These are phyloP conservation scores for Podabrus alpinus DNA, from an alignment of 2,888 invertebrate genomes.

Conservation along the genomic window DNA sequence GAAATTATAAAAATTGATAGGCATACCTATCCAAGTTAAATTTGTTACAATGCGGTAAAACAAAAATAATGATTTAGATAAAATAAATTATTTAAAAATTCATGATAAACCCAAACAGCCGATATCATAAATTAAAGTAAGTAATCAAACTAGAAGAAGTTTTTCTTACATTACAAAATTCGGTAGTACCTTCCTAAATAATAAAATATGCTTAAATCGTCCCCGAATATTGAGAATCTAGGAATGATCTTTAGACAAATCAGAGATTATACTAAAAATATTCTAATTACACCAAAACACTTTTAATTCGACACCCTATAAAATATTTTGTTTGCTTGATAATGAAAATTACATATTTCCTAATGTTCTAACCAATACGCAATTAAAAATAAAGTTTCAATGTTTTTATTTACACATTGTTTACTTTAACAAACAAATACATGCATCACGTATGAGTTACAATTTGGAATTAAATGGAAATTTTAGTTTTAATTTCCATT, in stretches of 20 bases:
- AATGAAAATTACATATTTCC: not conserved
- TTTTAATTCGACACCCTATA: not conserved
- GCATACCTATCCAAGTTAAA: not conserved
- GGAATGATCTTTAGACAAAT: no score
- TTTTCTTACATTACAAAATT: no score
- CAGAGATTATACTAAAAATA: not conserved
- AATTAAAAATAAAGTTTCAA: not conserved
- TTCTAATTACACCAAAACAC: not conserved
- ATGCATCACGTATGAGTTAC: not conserved
- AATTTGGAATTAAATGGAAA: not conserved
- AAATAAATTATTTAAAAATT: not conserved
- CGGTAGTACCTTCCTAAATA: not conserved
- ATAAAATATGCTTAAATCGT: not conserved
- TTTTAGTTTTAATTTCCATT: not conserved
- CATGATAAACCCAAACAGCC: not conserved
- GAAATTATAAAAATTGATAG: not conserved
- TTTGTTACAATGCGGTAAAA: not conserved
- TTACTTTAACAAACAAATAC: not conserved
- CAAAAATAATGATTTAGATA: no score
- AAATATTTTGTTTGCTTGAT: not conserved
- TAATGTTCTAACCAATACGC: not conserved
- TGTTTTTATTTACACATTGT: not conserved
- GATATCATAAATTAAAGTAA: not conserved
- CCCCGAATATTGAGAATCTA: no score
- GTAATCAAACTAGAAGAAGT: no score